A percentile compares a stretch with the other conserved stretches of the same genome.
These are phyloP conservation scores for Scaeva pyrastri DNA, from an alignment of 2,888 invertebrate species.

Conservation along the genomic window DNA sequence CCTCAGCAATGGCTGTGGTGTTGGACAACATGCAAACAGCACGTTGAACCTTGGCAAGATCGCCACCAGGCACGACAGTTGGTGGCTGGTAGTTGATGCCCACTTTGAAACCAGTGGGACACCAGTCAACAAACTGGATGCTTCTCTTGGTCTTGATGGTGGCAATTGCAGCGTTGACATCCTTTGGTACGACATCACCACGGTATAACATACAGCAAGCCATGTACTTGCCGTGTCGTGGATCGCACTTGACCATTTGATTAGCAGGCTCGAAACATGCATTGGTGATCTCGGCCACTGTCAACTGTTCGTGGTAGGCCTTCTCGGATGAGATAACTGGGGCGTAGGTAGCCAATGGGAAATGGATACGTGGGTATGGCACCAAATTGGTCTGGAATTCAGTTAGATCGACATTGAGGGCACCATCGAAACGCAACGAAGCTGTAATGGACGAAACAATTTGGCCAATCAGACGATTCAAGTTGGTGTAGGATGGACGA, in stretches of 20 bases:
- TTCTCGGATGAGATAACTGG: slow-evolving; percentile 97
- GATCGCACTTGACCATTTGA: slow-evolving; percentile 97
- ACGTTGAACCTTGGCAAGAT: slow-evolving; percentile 95
- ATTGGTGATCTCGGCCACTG: slow-evolving; percentile 96
- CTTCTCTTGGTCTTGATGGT: slow-evolving; percentile 97
- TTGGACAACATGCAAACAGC: slow-evolving; percentile 99
- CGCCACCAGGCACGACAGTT: slow-evolving; percentile 95
- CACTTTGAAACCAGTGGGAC: slow-evolving; percentile 92
- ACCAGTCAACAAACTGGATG: slow-evolving; percentile 96
- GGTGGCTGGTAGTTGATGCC: slow-evolving; percentile 96
- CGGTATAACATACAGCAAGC: slow-evolving; percentile 97
- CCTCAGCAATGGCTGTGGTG: slow-evolving; percentile 98
- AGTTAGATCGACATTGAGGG: slow-evolving; percentile 95
- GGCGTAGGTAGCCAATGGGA: slow-evolving; percentile 95
- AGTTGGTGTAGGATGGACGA: slow-evolving; percentile 93
- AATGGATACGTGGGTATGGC: slow-evolving; percentile 97
- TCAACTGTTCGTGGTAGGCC: slow-evolving; percentile 95
- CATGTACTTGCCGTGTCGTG: slow-evolving; percentile 95
- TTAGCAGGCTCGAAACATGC: slow-evolving; percentile 98
- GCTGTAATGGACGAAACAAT: slow-evolving; percentile 97
- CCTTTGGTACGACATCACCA: slow-evolving; percentile 97
- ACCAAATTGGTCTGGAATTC: slow-evolving; percentile 97
- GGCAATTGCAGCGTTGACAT: slow-evolving; percentile 96
- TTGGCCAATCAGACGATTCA: slow-evolving; percentile 93
- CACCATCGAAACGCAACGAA: slow-evolving; percentile 95